Evolutionary conservation across 2,797 vertebrate genomes (phyloP), one percentile per base, ranked within the genome.

Genomic region (Anas capensis): DNA sequence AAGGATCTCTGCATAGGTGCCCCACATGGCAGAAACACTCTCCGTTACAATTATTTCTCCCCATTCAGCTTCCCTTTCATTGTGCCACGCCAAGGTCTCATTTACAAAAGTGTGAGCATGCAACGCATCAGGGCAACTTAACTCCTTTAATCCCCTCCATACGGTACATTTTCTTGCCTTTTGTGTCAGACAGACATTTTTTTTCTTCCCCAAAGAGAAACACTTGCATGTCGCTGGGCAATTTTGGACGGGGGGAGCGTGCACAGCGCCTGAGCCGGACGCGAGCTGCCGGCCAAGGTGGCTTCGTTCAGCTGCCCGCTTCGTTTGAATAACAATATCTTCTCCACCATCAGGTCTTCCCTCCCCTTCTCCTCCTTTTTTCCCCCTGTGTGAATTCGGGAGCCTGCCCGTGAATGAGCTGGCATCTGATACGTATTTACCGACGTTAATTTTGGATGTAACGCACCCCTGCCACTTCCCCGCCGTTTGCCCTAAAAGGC

Each of bases 391-490:
- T 97, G 98, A 98, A 98, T 95, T 88, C 68, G 24, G 92, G 75
- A 95, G 92, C 57, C 82, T 51, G 70, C 91, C 75, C 54, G 60
- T 98, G 97, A 98, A 98, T 96, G 97, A 97, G 87, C 84, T 71
- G 79, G 97, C 97, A 98, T 98, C 97, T 98, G 98, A 98, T 98
- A 92, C 78, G 84, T 97, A 98, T 98, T 98, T 98, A 97, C 97
- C 72, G 71, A 44, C 68, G 82, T 97, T 97, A 96, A 97, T 96
- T 96, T 97, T 92, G 95, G 96, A 95, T 96, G 97, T 97, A 97
- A 98, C 44, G 97, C 96, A 88, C 97, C 97, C 97, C 98, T 95
- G 98, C 97, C 97, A 97, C 97, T 97, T 96, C 98, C 96, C 97
- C 95, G 82, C 97, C 92, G 96, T 97, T 97, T 94, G 92, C 92